Percentiles rank a stretch among this genome's conserved stretches.
phyloP scores from a whole-genome alignment of 92 coral and sea anemone genomes.

The Phenganax subtilis region DNA sequence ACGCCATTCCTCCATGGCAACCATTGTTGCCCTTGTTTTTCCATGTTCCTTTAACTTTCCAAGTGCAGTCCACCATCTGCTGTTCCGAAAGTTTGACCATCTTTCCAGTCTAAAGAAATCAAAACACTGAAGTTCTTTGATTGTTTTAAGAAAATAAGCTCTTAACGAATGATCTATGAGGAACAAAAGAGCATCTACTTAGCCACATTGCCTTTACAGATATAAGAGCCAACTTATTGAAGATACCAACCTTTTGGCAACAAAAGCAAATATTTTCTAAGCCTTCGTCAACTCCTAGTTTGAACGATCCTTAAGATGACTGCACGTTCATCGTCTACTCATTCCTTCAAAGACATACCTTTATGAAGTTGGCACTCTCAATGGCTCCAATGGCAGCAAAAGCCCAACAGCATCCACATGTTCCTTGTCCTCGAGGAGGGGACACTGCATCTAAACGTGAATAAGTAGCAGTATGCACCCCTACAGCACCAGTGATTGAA shows the following conservation, averaged over 20 bases:
- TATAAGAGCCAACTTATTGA: too few species aligned
- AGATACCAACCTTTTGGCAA: too few species aligned
- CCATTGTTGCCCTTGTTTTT: conserved; percentile 71
- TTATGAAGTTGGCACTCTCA: conserved; percentile 85
- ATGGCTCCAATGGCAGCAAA: conserved; percentile 90
- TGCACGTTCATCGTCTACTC: neutral
- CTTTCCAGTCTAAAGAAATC: conserved; percentile 62
- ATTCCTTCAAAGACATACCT: conserved; percentile 46
- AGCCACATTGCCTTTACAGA: too few species aligned
- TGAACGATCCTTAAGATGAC: neutral
- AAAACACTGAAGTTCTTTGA: neutral
- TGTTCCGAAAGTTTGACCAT: conserved; percentile 75
- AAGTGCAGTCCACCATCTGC: conserved; percentile 86
- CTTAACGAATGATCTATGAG: neutral
- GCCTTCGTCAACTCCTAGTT: neutral
- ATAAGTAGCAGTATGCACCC: too few species aligned
- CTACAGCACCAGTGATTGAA: neutral
- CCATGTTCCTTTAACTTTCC: conserved; percentile 72
- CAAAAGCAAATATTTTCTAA: neutral
- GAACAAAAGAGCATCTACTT: neutral
- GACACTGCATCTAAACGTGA: conserved; percentile 63
- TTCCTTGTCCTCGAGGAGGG: conserved; percentile 89
- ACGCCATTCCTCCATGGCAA: conserved; percentile 97
- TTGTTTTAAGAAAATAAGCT: neutral
- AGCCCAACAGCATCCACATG: conserved; percentile 97